These are phyloP conservation scores for Pseudotriccus pelzelni DNA, from an alignment of 2,797 vertebrate genomes.

Conservation along the genomic window DNA sequence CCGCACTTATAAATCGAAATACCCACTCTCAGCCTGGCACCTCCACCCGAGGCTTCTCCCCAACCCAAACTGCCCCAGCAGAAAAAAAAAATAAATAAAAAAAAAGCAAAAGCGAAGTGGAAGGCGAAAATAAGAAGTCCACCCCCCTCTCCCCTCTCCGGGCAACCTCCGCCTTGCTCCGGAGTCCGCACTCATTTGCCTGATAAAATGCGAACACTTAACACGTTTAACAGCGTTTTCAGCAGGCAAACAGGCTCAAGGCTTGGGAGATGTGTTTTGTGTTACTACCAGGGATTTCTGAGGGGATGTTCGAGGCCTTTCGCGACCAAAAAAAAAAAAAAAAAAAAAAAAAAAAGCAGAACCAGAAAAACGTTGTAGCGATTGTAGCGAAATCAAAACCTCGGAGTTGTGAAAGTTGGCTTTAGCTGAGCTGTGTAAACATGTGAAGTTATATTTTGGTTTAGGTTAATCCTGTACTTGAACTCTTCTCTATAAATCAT, in stretches of 20 bases:
- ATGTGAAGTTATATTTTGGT: neutral
- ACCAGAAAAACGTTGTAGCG: neutral
- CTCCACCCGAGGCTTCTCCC: neutral
- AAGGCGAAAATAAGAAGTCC: neutral
- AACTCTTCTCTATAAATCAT: slow-evolving; percentile 41
- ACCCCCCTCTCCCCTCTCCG: too few relatives aligned
- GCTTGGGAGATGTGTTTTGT: neutral
- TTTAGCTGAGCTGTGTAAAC: slow-evolving; percentile 1
- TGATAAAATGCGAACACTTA: neutral
- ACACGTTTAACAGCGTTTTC: slow-evolving; percentile 22
- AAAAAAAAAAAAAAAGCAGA: too few relatives aligned
- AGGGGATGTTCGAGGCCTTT: neutral
- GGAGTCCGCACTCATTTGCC: neutral
- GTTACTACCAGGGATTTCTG: neutral
- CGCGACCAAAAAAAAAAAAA: neutral
- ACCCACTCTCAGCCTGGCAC: neutral
- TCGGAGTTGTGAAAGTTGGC: neutral
- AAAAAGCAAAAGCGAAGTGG: neutral
- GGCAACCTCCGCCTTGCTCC: neutral
- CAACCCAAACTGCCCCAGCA: neutral
- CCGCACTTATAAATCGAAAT: neutral
- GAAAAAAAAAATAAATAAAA: neutral
- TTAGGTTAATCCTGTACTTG: slow-evolving; percentile 50
- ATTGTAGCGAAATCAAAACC: neutral
- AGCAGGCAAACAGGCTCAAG: neutral